A percentile compares a stretch with the other conserved stretches of the same genome.
Evolutionary conservation across 2,888 invertebrate genomes (phyloP).

Genomic region (Deilephila elpenor): DNA sequence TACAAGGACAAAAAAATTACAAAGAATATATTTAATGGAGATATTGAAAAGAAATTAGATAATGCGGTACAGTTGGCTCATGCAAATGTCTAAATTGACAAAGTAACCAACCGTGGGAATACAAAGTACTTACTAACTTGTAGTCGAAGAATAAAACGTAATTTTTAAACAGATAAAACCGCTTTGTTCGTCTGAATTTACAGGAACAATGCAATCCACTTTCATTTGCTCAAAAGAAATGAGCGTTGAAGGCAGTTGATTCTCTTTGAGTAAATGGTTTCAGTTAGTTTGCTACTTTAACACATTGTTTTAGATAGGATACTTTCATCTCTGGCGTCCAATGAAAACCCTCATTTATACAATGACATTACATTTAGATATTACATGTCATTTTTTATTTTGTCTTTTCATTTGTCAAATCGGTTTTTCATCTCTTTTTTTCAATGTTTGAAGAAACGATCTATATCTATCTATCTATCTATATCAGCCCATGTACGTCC

Average conservation of each 20-base stretch:
- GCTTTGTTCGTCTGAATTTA: conserved; percentile 23
- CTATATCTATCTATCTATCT: no score
- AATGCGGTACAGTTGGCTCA: background rate
- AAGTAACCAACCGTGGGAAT: background rate
- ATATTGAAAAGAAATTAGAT: conserved; percentile 16
- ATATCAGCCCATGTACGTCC: no score
- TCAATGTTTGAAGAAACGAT: no score
- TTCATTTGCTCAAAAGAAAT: conserved; percentile 30
- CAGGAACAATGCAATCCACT: conserved; percentile 28
- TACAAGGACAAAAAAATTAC: background rate
- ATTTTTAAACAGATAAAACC: conserved; percentile 23
- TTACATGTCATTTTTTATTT: no score
- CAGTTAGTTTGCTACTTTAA: conserved; percentile 19
- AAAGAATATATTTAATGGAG: background rate
- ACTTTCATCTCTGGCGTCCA: background rate
- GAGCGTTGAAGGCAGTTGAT: conserved; percentile 25
- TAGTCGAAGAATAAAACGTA: conserved; percentile 22
- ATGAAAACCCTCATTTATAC: background rate
- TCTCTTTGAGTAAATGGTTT: conserved; percentile 26
- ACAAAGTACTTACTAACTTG: background rate
- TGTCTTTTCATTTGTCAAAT: no score
- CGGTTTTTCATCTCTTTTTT: no score
- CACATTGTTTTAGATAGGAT: conserved; percentile 19
- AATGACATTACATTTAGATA: background rate
- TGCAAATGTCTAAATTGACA: background rate